These are phyloP conservation scores for Microcebus griseorufus DNA, from an alignment of 2,113 vertebrate genomes.

Conservation along the genomic window DNA sequence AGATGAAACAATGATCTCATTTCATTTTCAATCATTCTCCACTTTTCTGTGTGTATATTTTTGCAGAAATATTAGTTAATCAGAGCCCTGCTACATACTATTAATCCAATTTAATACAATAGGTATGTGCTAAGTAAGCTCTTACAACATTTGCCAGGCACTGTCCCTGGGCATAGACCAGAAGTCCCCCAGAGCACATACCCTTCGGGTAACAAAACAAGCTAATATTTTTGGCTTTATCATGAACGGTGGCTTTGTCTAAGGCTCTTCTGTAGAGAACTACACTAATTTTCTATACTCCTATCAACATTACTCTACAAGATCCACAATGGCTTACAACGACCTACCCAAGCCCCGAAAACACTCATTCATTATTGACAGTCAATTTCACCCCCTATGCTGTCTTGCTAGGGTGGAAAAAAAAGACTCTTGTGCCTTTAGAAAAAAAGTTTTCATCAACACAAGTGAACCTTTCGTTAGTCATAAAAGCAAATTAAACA, in stretches of 20 bases:
- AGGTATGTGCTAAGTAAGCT: not conserved
- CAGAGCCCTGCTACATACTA: not conserved
- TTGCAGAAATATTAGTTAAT: not conserved
- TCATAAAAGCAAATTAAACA: not conserved
- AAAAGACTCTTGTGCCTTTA: not conserved
- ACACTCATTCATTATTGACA: not conserved
- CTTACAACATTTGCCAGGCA: not conserved
- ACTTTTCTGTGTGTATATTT: conserved; percentile 19
- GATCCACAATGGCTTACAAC: not conserved
- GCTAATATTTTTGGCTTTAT: not conserved
- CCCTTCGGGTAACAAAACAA: conserved; percentile 6
- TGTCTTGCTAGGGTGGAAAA: not conserved
- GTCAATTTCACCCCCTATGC: not conserved
- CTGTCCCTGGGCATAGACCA: not conserved
- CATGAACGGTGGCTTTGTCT: not conserved
- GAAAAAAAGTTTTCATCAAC: not conserved
- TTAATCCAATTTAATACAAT: not conserved
- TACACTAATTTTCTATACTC: not conserved
- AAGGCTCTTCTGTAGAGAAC: not conserved
- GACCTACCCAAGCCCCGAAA: not conserved
- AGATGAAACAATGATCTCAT: conserved; percentile 22
- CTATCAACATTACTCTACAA: not conserved
- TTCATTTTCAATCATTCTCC: conserved; percentile 27
- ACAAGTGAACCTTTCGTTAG: not conserved
- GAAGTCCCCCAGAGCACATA: not conserved